phyloP scores from a whole-genome alignment of 2,888 invertebrate species.

The Sylvicola fuscatus region DNA sequence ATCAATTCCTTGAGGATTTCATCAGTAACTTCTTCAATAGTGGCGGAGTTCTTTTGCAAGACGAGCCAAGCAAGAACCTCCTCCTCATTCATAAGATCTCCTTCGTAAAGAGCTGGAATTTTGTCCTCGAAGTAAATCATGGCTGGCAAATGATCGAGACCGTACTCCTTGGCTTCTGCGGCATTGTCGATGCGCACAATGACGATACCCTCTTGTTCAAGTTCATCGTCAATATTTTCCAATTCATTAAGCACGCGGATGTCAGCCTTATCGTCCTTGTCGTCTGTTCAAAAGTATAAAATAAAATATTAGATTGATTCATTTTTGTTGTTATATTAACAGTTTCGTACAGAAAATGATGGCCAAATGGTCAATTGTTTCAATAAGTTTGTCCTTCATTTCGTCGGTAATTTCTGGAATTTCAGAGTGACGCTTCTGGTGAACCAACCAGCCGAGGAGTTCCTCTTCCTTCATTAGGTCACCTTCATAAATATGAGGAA shows the following conservation, averaged over 20 bases:
- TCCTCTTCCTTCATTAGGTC: slow-evolving; percentile 81
- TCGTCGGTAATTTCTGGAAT: slow-evolving; percentile 84
- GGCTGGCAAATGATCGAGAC: slow-evolving; percentile 61
- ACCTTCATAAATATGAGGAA: slow-evolving; percentile 57
- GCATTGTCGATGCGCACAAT: slow-evolving; percentile 80
- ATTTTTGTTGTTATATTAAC: background rate
- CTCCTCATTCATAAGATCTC: slow-evolving; percentile 78
- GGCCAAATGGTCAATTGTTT: slow-evolving; percentile 58
- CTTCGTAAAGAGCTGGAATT: slow-evolving; percentile 80
- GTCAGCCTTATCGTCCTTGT: slow-evolving; percentile 77
- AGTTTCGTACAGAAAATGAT: slow-evolving; percentile 72
- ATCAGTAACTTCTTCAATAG: slow-evolving; percentile 86
- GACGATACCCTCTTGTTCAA: slow-evolving; percentile 75
- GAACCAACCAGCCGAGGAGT: slow-evolving; percentile 71
- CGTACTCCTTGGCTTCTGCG: slow-evolving; percentile 76
- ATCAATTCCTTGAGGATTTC: slow-evolving; percentile 71
- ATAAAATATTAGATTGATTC: background rate
- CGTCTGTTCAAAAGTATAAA: slow-evolving; percentile 37
- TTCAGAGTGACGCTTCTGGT: slow-evolving; percentile 77
- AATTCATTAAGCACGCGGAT: slow-evolving; percentile 70
- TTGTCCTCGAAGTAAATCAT: slow-evolving; percentile 80
- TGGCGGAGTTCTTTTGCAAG: slow-evolving; percentile 72
- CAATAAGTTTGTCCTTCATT: slow-evolving; percentile 80
- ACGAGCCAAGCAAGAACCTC: slow-evolving; percentile 72
- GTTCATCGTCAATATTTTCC: slow-evolving; percentile 81